Percentiles rank a stretch among this genome's conserved stretches.
These are phyloP conservation scores for Pseudeuparius sepicola DNA, from an alignment of 2,888 invertebrate genomes.

Conservation along the genomic window DNA sequence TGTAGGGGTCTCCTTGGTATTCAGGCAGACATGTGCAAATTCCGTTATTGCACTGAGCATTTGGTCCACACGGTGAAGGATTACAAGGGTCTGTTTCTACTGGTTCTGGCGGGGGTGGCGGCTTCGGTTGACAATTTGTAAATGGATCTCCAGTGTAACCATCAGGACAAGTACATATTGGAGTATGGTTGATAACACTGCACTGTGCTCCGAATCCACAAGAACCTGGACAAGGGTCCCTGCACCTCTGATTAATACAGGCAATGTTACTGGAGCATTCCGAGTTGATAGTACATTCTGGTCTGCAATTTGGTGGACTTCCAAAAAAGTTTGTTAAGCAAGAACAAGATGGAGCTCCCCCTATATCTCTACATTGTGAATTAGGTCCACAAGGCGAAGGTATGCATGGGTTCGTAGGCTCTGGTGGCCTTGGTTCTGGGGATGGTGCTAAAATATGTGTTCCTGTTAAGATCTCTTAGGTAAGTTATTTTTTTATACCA, in stretches of 20 bases:
- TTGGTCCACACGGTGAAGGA: conserved; percentile 64
- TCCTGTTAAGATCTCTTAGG: background rate
- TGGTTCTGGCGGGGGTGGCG: conserved; percentile 29
- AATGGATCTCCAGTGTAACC: conserved; percentile 57
- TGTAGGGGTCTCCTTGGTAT: conserved; percentile 61
- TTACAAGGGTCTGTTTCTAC: conserved; percentile 50
- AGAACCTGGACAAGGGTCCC: conserved; percentile 54
- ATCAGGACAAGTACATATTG: conserved; percentile 54
- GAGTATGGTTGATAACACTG: conserved; percentile 54
- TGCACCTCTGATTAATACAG: conserved; percentile 48
- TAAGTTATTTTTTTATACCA: background rate
- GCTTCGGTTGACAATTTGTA: conserved; percentile 33
- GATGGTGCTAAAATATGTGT: conserved; percentile 23
- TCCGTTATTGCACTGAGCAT: conserved; percentile 57
- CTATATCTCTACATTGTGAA: conserved; percentile 44
- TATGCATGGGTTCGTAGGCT: conserved; percentile 40
- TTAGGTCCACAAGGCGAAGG: conserved; percentile 52
- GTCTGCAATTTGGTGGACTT: conserved; percentile 45
- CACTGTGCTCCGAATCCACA: conserved; percentile 55
- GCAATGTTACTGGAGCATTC: conserved; percentile 45
- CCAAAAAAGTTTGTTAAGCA: conserved; percentile 44
- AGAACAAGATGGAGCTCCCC: conserved; percentile 44
- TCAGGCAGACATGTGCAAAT: conserved; percentile 57
- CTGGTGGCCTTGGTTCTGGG: conserved; percentile 22
- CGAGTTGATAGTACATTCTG: conserved; percentile 45